Evolutionary conservation across 2,888 invertebrate genomes (phyloP).

Genomic region (Drosophila siamana): DNA sequence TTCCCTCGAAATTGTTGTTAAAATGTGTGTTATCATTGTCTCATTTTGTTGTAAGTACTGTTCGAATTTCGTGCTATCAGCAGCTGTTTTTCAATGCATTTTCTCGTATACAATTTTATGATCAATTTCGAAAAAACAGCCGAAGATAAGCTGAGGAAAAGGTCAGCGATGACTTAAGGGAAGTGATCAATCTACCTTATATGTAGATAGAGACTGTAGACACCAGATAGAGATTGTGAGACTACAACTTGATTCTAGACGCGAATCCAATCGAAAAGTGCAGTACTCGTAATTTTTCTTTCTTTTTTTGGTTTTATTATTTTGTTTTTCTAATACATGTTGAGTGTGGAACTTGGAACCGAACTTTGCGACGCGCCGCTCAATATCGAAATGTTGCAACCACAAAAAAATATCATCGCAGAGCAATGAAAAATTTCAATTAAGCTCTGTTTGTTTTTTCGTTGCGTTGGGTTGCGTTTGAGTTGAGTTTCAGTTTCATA

Average conservation of each 20-base stretch:
- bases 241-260: neutral
- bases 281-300: neutral
- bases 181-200: slow-evolving; percentile 13
- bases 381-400: slow-evolving; percentile 54
- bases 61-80: slow-evolving; percentile 38
- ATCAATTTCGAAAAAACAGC: slow-evolving; percentile 46
- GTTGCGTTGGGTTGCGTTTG: slow-evolving; percentile 18
- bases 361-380: slow-evolving; percentile 51
- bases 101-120: slow-evolving; percentile 53
- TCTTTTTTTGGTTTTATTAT: neutral
- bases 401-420: slow-evolving; percentile 42
- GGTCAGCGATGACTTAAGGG: slow-evolving; percentile 25
- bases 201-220: slow-evolving; percentile 5
- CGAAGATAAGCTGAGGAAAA: slow-evolving; percentile 33
- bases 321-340: slow-evolving; percentile 33
- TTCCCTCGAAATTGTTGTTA: slow-evolving; percentile 3
- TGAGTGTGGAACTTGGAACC: slow-evolving; percentile 25
- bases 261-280: neutral
- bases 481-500: slow-evolving; percentile 11
- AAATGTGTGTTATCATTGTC: slow-evolving; percentile 31
- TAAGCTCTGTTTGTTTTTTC: slow-evolving; percentile 57
- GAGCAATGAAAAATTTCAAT: slow-evolving; percentile 56
- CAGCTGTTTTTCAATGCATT: slow-evolving; percentile 36
- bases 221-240: neutral
- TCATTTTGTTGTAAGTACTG: slow-evolving; percentile 29